Evolutionary conservation across 2,797 vertebrate species (phyloP), one percentile per base, ranked within the genome.

Genomic region (Astyanax mexicanus): DNA sequence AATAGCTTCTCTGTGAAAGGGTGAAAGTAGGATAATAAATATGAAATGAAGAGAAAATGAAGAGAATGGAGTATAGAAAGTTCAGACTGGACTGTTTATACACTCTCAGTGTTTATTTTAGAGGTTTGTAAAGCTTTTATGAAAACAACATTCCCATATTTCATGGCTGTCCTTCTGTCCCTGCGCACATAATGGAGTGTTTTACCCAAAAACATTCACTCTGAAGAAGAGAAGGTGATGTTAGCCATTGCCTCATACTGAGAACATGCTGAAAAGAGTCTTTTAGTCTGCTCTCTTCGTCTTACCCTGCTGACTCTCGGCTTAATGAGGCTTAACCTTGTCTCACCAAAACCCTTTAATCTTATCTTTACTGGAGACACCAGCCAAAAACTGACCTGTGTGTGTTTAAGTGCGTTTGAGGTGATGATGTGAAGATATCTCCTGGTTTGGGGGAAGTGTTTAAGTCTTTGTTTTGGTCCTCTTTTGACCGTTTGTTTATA

Each of bases 271-370:
- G 72, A 66, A 67, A 29, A 44, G 37, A 29, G 27, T 25, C 45
- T 17, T 54, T 17, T 19, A 47, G 12, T 57, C 17, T 37, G 25
- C 23, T 32, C 29, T 54, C 23, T 27, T 40, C 66, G 75, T 23
- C 68, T 67, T 62, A 25, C 19, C 40, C 44, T 60, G 44, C 37
- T 62, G 27, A 35, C 66, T 75, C 68, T 38, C 66, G 72, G 49
- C 49, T 25, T 66, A 55, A 75, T 71, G 44, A 77, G 47, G 35
- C 62, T 77, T 78, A 74, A 78, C 72, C 76, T 75, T 51, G 35
- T 75, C 75, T 58, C 25, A 67, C 49, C 35, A 11, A 67, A 32
- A 73, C 29, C 29, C 71, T 83, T 83, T 81, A 69, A 81, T 80
- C 78, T 83, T 66, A 44, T 67, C 40, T 70, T 21, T 40, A 37